phyloP scores from a whole-genome alignment of 2,113 vertebrate genomes.

The Pavo muticus region DNA sequence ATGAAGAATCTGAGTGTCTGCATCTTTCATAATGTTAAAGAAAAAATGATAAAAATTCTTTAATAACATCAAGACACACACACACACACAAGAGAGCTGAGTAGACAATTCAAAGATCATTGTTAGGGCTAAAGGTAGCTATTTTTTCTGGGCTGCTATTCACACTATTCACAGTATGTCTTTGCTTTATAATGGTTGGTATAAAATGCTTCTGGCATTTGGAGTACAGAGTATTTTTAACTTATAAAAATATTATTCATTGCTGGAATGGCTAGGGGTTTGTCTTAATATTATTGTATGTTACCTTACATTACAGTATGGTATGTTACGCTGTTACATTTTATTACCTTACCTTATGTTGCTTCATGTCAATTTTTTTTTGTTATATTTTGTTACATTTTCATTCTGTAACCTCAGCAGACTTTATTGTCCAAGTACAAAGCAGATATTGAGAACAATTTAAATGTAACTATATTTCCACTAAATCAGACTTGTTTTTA shows the following conservation, averaged over 20 bases:
- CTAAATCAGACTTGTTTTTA: not conserved
- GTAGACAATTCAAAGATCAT: not conserved
- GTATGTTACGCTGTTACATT: not conserved
- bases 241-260: constrained; percentile 11
- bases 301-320: fast-evolving
- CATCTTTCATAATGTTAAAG: not conserved
- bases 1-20: not conserved
- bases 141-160: not conserved
- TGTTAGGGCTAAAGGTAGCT: constrained; percentile 25
- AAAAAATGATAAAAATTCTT: not conserved
- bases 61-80: not conserved
- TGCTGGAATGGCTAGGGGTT: not conserved
- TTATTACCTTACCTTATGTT: not conserved
- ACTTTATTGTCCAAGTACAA: not conserved
- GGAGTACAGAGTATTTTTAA: not conserved
- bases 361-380: not conserved
- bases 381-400: not conserved
- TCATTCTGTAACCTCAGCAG: not conserved
- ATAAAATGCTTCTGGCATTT: constrained; percentile 21
- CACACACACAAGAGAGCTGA: not conserved
- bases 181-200: constrained; percentile 8
- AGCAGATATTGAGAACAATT: not conserved
- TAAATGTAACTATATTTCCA: not conserved
- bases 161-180: not conserved
- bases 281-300: not conserved